Evolutionary conservation across 2,113 vertebrate species (phyloP), one percentile per base, ranked within the genome.

Genomic region (Macquaria ambigua): DNA sequence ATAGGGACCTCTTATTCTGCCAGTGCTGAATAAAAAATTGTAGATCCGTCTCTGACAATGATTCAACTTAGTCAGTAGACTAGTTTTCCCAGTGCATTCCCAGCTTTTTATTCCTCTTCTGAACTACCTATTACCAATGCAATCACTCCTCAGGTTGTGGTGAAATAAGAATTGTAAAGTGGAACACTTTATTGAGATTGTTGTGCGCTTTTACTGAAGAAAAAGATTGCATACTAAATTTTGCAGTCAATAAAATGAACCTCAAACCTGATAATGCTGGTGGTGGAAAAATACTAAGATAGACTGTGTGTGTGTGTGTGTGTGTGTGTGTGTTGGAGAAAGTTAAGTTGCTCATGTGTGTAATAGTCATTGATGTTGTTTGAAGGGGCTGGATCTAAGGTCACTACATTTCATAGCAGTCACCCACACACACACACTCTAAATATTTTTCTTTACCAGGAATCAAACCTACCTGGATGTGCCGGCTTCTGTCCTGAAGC

Each of bases 11-110:
- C 39, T 39, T 39, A 39, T 39, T 39, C 39, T 39, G 39, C 39
- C 39, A 25, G 1, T 48, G 18, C 58, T 63, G 18, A 72, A 71
- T 55, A 18, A 55, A 28, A 62, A 81, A 59, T 23, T 55, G 23
- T 20, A 37, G 9, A 61, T 48, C 41, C 16, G n/a, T 58, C 61
- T 39, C 37, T 82, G 8, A 9, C 58, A 80, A 37, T 46, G 63
- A 70, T 50, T 46, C 3, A 20, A 52, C 41, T 63, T 59, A 61
- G n/a, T 48, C 50, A 61, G 20, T 23, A 62, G n/a, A 37, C 46
- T 87, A 20, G 31, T 79, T 87, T 83, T 86, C 71, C 58, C 34
- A 71, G 11, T 67, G 58, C 31, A 18, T 6, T 58, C 4, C 25
- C 28, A 50, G 61, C 53, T 31, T 74, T 80, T 64, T 71, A 83